A percentile compares a stretch with the other conserved stretches of the same genome.
Conservation (phyloP, 2,113 vertebrate species). For the Pontoporia blainvillei region DNA sequence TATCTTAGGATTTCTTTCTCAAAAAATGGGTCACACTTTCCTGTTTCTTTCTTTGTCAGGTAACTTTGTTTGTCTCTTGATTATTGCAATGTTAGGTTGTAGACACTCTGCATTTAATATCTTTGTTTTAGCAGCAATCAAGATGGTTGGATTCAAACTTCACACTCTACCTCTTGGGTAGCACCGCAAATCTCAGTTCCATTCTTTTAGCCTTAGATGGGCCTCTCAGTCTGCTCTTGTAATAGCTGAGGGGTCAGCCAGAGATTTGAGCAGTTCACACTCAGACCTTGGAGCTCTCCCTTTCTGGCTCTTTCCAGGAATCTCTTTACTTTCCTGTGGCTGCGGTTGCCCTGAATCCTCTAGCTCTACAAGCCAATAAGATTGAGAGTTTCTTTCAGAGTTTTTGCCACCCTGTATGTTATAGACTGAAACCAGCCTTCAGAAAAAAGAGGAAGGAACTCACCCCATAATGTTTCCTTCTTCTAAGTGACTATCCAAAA, state of each 20-base stretch:
- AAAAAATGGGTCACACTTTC: not conserved
- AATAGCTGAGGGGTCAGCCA: not conserved
- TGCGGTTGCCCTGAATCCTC: not conserved
- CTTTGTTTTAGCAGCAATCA: not conserved
- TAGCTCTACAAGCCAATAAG: not conserved
- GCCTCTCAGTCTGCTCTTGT: not conserved
- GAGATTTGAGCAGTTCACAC: not conserved
- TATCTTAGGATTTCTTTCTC: not conserved
- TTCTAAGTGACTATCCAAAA: not conserved
- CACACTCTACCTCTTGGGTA: not conserved
- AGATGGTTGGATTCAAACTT: not conserved
- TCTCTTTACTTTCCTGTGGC: not conserved
- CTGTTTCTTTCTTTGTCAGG: not conserved
- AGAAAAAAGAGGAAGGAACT: not conserved
- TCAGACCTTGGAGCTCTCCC: not conserved
- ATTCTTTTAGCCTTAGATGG: not conserved
- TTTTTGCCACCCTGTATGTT: not conserved
- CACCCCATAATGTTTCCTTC: not conserved
- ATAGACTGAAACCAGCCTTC: not conserved
- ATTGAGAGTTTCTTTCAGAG: not conserved
- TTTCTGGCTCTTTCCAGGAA: not conserved
- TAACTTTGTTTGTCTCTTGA: not conserved
- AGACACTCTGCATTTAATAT: not conserved
- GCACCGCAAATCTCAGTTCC: not conserved
- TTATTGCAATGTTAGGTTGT: not conserved